phyloP scores from a whole-genome alignment of 2,888 invertebrate species.

The Eristalis tenax region DNA sequence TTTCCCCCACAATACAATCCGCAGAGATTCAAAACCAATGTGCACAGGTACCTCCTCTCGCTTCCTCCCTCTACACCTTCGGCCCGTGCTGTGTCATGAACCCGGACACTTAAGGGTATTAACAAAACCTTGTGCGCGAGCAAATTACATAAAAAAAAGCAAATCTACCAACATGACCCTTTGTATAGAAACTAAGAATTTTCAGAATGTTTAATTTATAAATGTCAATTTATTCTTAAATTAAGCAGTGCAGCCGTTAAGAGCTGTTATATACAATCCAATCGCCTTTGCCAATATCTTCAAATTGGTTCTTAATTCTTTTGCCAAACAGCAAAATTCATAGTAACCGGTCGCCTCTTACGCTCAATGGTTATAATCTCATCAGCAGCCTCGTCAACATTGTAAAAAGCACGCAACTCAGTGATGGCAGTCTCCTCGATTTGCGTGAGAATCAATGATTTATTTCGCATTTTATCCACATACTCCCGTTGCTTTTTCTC shows the following conservation, averaged over 20 bases:
- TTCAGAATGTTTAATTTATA: background rate
- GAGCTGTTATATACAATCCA: conserved; percentile 9
- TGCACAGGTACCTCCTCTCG: too few relatives aligned
- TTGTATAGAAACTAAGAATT: background rate
- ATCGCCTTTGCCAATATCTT: background rate
- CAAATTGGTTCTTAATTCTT: conserved; percentile 39
- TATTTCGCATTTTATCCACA: conserved; percentile 87
- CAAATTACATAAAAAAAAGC: too few relatives aligned
- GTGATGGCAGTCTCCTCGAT: conserved; percentile 94
- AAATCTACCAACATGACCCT: too few relatives aligned
- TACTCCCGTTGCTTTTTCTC: conserved; percentile 89
- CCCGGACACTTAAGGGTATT: too few relatives aligned
- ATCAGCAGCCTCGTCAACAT: conserved; percentile 86
- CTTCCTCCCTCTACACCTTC: too few relatives aligned
- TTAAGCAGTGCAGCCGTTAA: background rate
- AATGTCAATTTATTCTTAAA: conserved; percentile 50
- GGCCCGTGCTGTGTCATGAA: too few relatives aligned
- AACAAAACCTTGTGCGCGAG: too few relatives aligned
- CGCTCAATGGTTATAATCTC: conserved; percentile 86
- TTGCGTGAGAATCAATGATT: conserved; percentile 89
- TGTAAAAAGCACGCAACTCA: conserved; percentile 89
- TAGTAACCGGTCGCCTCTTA: conserved; percentile 74
- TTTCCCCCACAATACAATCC: too few relatives aligned
- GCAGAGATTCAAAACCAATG: too few relatives aligned
- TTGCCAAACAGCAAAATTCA: conserved; percentile 79